These are phyloP conservation scores for Cartodere bifasciata DNA, from an alignment of 2,888 invertebrate genomes.

Conservation along the genomic window DNA sequence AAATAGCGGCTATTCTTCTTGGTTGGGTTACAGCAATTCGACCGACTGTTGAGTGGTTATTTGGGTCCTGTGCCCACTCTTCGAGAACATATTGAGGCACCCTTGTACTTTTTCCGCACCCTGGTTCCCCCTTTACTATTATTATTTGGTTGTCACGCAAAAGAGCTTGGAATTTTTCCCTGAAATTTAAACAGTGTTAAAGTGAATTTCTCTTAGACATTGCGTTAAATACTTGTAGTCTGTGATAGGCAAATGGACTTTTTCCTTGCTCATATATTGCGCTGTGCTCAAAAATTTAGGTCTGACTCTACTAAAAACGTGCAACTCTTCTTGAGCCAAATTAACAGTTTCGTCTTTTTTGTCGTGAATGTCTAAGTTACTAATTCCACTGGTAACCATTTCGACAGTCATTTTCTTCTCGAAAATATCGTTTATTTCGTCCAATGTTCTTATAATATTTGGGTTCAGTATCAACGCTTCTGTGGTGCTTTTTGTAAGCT, in stretches of 20 bases:
- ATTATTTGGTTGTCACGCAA: constrained; percentile 40
- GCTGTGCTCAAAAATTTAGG: constrained; percentile 17
- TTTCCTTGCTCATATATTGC: constrained; percentile 25
- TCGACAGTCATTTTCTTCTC: constrained; percentile 18
- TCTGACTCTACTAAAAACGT: constrained; percentile 7
- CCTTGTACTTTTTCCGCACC: constrained; percentile 63
- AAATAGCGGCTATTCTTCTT: constrained; percentile 53
- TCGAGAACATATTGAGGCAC: constrained; percentile 51
- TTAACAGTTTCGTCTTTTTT: no score
- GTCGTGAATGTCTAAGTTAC: no score
- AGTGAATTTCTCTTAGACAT: no score
- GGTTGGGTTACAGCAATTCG: constrained; percentile 54
- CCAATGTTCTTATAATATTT: constrained; percentile 31
- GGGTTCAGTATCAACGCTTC: constrained; percentile 16
- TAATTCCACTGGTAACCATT: no score
- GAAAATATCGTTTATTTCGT: constrained; percentile 29
- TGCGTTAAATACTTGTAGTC: constrained; percentile 34
- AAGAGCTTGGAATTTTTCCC: constrained; percentile 39
- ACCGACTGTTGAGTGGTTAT: constrained; percentile 35
- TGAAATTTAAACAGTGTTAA: constrained; percentile 21
- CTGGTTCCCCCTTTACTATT: constrained; percentile 56
- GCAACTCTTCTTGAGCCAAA: no score
- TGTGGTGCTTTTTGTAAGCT: constrained; percentile 29
- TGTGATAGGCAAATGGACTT: constrained; percentile 30
- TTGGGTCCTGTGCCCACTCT: constrained; percentile 30